A percentile compares a stretch with the other conserved stretches of the same genome.
phyloP scores from a whole-genome alignment of 2,888 invertebrate genomes.

The Aricia artaxerxes region DNA sequence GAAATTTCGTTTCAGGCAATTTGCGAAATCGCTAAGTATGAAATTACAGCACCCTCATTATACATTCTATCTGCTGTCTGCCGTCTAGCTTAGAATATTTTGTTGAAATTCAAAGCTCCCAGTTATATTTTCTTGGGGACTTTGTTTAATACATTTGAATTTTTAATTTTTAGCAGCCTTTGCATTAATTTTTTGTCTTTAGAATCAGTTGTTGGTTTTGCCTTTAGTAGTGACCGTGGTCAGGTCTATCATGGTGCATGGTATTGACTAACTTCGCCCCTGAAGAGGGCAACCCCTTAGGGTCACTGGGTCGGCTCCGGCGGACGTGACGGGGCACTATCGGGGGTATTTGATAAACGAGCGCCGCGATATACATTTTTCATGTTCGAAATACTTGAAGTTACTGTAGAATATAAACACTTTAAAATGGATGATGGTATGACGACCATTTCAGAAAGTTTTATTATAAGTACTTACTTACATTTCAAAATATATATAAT shows the following conservation, averaged over 20 bases:
- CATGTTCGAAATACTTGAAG: conserved; percentile 4
- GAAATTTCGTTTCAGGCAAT: background rate
- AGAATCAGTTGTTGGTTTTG: no score
- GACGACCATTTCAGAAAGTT: background rate
- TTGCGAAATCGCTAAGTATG: conserved; percentile 9
- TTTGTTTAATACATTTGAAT: background rate
- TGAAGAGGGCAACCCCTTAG: background rate
- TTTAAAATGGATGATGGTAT: background rate
- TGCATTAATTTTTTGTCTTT: background rate
- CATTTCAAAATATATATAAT: background rate
- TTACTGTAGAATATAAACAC: background rate
- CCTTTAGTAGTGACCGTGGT: background rate
- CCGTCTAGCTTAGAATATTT: conserved; percentile 11
- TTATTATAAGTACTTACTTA: background rate
- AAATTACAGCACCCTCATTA: conserved; percentile 16
- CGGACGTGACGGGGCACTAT: background rate
- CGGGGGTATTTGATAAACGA: conserved; percentile 5
- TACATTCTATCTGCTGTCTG: conserved; percentile 11
- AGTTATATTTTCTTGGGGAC: background rate
- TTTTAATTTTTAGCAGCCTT: background rate
- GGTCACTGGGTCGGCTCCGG: background rate
- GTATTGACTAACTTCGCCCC: background rate
- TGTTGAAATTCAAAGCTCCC: background rate
- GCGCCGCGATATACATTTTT: background rate
- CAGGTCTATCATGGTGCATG: background rate